Conservation (phyloP, 2,888 invertebrate species). For the Hydroisotoma schaefferi region DNA sequence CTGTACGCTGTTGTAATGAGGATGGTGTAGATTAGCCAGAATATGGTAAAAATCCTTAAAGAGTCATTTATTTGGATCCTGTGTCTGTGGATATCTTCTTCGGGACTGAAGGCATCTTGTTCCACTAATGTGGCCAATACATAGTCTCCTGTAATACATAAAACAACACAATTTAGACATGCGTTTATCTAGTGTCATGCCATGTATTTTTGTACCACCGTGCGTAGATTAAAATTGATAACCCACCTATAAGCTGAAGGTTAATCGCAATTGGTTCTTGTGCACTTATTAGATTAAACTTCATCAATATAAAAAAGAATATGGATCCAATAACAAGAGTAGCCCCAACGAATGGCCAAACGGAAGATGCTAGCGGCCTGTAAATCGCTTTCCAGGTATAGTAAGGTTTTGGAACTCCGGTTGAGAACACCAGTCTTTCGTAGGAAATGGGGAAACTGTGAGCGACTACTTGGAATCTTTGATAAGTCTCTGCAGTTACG, state of each 20-base stretch:
- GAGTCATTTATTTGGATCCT: background rate
- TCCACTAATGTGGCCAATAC: constrained; percentile 30
- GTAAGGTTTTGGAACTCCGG: constrained; percentile 26
- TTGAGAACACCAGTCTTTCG: constrained; percentile 40
- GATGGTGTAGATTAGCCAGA: constrained; percentile 35
- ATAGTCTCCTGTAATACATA: constrained; percentile 10
- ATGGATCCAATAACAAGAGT: constrained; percentile 2
- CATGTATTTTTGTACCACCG: no score
- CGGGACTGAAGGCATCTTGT: constrained; percentile 25
- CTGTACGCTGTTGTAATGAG: constrained; percentile 33
- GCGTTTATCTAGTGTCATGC: no score
- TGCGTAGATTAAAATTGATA: no score
- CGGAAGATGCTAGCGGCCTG: constrained; percentile 24
- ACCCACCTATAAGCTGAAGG: no score
- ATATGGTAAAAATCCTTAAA: constrained; percentile 18
- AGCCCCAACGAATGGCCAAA: constrained; percentile 25
- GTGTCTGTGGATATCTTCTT: background rate
- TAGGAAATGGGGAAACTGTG: constrained; percentile 35
- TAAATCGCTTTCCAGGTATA: constrained; percentile 36
- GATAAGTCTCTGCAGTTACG: constrained; percentile 32
- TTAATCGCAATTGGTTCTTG: background rate
- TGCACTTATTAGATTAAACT: background rate
- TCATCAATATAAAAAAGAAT: background rate
- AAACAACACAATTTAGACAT: background rate
- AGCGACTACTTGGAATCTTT: constrained; percentile 25